Conservation (phyloP, 2,888 invertebrate species). For the Drosophila fungiperda region DNA sequence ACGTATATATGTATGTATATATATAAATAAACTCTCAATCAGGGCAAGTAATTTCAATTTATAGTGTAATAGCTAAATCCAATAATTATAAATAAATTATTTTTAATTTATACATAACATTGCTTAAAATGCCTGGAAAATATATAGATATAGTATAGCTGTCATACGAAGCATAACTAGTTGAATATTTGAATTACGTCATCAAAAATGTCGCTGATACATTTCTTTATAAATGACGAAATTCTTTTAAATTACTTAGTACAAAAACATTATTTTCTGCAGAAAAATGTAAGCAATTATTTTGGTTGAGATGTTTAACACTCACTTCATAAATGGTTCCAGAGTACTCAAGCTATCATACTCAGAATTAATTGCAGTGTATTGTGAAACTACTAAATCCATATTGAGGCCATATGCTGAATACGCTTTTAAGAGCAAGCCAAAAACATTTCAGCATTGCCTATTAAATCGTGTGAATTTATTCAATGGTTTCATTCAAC, state of each 20-base stretch:
- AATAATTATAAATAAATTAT: neutral
- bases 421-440: conserved; percentile 25
- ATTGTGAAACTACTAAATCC: conserved; percentile 11
- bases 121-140: neutral
- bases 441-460: conserved; percentile 13
- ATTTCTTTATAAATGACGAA: conserved; percentile 9
- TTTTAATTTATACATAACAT: neutral
- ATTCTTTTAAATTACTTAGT: conserved; percentile 10
- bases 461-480: conserved; percentile 2
- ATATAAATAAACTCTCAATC: neutral
- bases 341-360: neutral
- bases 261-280: neutral
- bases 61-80: neutral
- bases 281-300: neutral
- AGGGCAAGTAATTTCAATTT: neutral
- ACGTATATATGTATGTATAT: neutral
- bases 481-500: neutral
- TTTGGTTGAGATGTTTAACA: neutral
- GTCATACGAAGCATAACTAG: neutral
- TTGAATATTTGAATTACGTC: conserved; percentile 1
- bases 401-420: conserved; percentile 24
- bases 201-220: neutral
- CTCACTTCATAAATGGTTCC: neutral
- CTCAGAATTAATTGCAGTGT: neutral
- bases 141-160: neutral